Evolutionary conservation across 2,113 vertebrate genomes (phyloP).

Genomic region (Falco punctatus): DNA sequence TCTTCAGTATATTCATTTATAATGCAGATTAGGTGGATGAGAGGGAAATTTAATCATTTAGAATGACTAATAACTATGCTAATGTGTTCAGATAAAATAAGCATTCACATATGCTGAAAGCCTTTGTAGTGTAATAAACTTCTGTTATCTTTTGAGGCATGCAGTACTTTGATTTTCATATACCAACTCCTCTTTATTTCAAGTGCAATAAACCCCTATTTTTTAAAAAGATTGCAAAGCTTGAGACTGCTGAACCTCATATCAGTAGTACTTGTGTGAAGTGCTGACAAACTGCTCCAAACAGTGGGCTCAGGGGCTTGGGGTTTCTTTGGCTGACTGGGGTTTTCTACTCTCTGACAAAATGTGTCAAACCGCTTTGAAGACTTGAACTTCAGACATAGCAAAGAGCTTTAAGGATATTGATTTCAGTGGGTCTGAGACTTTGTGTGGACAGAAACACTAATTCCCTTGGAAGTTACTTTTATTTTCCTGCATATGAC

Average conservation of each 20-base stretch:
- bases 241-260: background rate
- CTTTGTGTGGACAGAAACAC: background rate
- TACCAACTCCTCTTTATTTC: slow-evolving; percentile 30
- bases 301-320: background rate
- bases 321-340: background rate
- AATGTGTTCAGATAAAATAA: slow-evolving; percentile 64
- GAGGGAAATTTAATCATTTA: slow-evolving; percentile 43
- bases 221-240: background rate
- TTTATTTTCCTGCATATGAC: background rate
- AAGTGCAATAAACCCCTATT: slow-evolving; percentile 4
- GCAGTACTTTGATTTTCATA: slow-evolving; percentile 46
- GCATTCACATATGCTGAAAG: slow-evolving; percentile 47
- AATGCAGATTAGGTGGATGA: slow-evolving; percentile 56
- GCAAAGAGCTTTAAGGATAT: background rate
- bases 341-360: background rate
- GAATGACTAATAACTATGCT: slow-evolving; percentile 67
- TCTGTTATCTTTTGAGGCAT: slow-evolving; percentile 43
- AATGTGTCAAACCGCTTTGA: background rate
- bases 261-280: background rate
- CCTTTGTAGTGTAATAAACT: slow-evolving; percentile 57
- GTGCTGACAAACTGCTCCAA: background rate
- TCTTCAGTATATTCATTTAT: slow-evolving; percentile 52
- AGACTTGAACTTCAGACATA: background rate
- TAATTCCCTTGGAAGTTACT: background rate
- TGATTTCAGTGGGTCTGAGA: background rate